Evolutionary conservation across 2,797 vertebrate species (phyloP).

Genomic region (Perodicticus potto): DNA sequence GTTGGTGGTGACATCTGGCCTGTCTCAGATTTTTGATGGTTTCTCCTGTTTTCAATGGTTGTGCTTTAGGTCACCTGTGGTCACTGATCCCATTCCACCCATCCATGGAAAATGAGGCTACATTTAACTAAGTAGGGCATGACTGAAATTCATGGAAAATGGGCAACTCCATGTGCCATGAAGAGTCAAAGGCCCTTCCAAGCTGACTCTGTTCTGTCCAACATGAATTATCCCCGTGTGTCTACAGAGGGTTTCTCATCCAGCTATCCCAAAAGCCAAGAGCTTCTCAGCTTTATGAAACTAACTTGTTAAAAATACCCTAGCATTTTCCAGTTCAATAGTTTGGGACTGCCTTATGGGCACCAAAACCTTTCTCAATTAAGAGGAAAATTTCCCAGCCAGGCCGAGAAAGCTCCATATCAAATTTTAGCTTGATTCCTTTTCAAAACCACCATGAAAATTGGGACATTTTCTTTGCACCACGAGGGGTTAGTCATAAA

Average conservation of each 20-base stretch:
- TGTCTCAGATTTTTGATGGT: slow-evolving; percentile 27
- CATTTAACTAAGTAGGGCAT: slow-evolving; percentile 67
- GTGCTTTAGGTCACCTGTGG: slow-evolving; percentile 63
- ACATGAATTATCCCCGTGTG: neutral
- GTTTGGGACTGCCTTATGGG: slow-evolving; percentile 60
- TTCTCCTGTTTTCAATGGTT: slow-evolving; percentile 28
- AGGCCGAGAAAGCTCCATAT: slow-evolving; percentile 75
- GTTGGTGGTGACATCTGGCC: slow-evolving; percentile 30
- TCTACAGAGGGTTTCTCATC: slow-evolving; percentile 46
- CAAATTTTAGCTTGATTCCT: slow-evolving; percentile 68
- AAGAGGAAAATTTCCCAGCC: slow-evolving; percentile 70
- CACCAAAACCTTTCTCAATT: slow-evolving; percentile 68
- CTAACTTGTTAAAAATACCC: slow-evolving; percentile 33
- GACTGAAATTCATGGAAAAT: slow-evolving; percentile 73
- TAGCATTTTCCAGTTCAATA: slow-evolving; percentile 54
- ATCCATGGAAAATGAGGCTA: slow-evolving; percentile 69
- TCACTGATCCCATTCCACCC: slow-evolving; percentile 50
- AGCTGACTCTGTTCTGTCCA: neutral
- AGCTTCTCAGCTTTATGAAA: slow-evolving; percentile 57
- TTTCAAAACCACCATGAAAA: slow-evolving; percentile 77
- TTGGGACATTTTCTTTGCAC: slow-evolving; percentile 77
- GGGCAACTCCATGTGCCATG: slow-evolving; percentile 38
- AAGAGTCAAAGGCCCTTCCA: slow-evolving; percentile 53
- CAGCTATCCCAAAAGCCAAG: slow-evolving; percentile 60
- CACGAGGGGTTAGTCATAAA: slow-evolving; percentile 74